Evolutionary conservation across 2,113 vertebrate species (phyloP), one percentile per base, ranked within the genome.

Genomic region (Triplophysa dalaica): DNA sequence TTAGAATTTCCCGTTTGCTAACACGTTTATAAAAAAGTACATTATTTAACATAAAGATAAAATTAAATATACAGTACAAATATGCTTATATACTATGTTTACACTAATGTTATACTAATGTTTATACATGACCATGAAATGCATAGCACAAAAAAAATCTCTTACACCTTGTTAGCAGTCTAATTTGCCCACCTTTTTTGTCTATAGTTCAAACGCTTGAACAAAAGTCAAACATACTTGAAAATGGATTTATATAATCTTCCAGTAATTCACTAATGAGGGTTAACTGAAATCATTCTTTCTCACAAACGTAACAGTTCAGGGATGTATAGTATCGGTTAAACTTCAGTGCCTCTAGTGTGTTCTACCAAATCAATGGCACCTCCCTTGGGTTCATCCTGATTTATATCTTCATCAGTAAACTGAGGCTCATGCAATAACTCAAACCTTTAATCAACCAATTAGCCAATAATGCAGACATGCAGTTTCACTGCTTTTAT

Each of bases 401-500:
- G 89, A 89, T 90, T 82, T 81, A 90, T 88, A 84, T 81, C 82
- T 89, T 88, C 87, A 89, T 90, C 87, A 90, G 85, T 81, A 70
- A 77, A 70, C 77, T 33, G n/a, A 26, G 64, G 7, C 16, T 26
- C 67, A 81, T 85, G 86, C 8, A 58, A 58, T 58, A 58, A 72
- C 52, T 52, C 48, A 70, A 70, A 70, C 68, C 48, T 70, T 70
- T 70, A 54, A 33, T 72, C 70, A 58, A 72, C 29, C 70, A 58
- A 72, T 72, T 72, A 72, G 2, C 54, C 54, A 60, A 43, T 60
- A 73, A 60, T 79, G 54, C 19, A 58, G 33, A 62, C 22, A 61
- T 62, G 7, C 77, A 61, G 7, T 43, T n/a, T 19, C 19, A 69
- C 11, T 56, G 19, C n/a, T 52, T 54, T 65, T 8, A 60, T 21